Evolutionary conservation across 2,797 vertebrate genomes (phyloP).

Genomic region (Leptoclinus maculatus): DNA sequence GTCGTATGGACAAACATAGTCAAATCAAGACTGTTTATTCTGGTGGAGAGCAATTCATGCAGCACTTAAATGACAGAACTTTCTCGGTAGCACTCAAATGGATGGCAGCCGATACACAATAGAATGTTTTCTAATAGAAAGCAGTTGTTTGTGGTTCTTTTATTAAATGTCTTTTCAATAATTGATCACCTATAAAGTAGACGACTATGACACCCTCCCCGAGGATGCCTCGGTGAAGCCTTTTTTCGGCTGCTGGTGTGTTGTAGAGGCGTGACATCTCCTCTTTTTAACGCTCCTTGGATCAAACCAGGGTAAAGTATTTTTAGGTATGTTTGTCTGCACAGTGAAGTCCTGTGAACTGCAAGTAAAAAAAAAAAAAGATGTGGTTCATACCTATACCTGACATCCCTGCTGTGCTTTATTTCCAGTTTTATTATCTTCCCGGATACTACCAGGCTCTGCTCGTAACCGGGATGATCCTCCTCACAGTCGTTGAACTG

Average conservation of each 20-base stretch:
- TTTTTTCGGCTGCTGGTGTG: not conserved
- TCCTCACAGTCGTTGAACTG: conserved; percentile 83
- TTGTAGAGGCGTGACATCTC: not conserved
- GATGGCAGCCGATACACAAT: not conserved
- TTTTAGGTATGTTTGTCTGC: not conserved
- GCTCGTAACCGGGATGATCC: conserved; percentile 82
- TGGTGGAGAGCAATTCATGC: not conserved
- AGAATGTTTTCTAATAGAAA: not conserved
- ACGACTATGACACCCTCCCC: not conserved
- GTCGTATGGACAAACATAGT: not conserved
- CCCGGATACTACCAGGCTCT: conserved; percentile 89
- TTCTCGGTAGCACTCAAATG: not conserved
- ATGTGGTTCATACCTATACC: not conserved
- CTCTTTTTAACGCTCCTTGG: not conserved
- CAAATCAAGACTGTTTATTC: not conserved
- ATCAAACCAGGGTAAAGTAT: not conserved
- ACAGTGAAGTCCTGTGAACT: not conserved
- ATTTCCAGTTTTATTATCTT: conserved; percentile 82
- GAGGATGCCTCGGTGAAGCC: too few relatives aligned
- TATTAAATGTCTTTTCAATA: not conserved
- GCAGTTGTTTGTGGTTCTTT: not conserved
- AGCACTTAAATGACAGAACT: not conserved
- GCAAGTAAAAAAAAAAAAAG: not conserved
- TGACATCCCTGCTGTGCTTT: conserved; percentile 2
- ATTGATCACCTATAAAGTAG: not conserved